Conservation (phyloP, 1,140 invertebrate genomes). For the Listronotus bonariensis region DNA sequence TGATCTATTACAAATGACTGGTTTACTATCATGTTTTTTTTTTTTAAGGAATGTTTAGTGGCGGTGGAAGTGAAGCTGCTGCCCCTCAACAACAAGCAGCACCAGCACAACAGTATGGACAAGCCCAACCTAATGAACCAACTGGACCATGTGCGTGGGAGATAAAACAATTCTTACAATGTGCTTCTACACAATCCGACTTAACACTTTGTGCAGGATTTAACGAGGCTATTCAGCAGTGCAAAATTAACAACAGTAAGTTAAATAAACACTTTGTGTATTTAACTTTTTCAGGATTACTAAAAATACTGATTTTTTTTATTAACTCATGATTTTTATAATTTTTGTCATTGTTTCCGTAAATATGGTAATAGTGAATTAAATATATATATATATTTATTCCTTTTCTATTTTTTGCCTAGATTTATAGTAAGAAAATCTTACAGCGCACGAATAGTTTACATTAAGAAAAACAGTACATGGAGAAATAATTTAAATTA, state of each 20-base stretch:
- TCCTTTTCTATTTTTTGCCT: too few relatives aligned
- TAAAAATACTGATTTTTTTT: too few relatives aligned
- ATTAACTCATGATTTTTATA: too few relatives aligned
- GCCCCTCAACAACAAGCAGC: conserved; percentile 49
- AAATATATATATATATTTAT: too few relatives aligned
- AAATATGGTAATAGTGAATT: too few relatives aligned
- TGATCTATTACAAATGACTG: too few relatives aligned
- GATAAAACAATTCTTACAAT: conserved; percentile 63
- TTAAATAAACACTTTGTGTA: background rate
- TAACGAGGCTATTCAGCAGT: conserved; percentile 90
- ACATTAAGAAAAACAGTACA: too few relatives aligned
- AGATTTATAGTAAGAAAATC: too few relatives aligned
- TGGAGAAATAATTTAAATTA: too few relatives aligned
- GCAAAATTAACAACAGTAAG: conserved; percentile 66
- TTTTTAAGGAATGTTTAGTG: background rate
- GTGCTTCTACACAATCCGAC: conserved; percentile 74
- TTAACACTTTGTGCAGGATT: conserved; percentile 88
- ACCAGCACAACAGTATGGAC: conserved; percentile 49
- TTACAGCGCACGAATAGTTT: too few relatives aligned
- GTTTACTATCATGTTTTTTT: background rate
- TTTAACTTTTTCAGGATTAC: too few relatives aligned
- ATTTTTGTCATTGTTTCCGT: too few relatives aligned
- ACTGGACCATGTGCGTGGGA: conserved; percentile 84
- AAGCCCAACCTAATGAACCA: conserved; percentile 57
- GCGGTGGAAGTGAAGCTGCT: conserved; percentile 50